Percentiles rank a stretch among this genome's conserved stretches.
Conservation (phyloP, 1,140 invertebrate species). For the Leptinotarsa lineolata region DNA sequence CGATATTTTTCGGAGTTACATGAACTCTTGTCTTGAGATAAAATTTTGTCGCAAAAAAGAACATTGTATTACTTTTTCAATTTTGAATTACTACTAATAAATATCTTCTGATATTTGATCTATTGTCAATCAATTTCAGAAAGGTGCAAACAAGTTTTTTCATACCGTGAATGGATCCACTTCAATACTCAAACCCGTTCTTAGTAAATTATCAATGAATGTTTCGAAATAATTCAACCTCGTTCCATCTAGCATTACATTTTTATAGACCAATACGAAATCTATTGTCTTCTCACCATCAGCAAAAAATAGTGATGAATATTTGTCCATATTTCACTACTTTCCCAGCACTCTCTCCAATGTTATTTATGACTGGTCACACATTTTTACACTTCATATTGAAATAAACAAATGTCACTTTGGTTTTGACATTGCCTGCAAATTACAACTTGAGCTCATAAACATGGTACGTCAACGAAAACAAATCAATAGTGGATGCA, state of each 20-base stretch:
- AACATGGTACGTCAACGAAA: too few species aligned
- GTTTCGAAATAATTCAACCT: neutral
- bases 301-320: slow-evolving; percentile 14
- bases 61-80: too few species aligned
- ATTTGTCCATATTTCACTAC: slow-evolving; percentile 4
- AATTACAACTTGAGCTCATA: too few species aligned
- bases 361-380: too few species aligned
- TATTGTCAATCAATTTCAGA: neutral
- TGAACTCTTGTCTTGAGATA: too few species aligned
- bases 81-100: too few species aligned
- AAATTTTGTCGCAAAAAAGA: neutral
- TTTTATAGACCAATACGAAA: slow-evolving; percentile 35
- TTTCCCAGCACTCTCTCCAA: too few species aligned
- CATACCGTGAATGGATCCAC: slow-evolving; percentile 29
- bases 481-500: too few species aligned
- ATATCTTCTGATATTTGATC: neutral
- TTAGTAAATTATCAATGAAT: slow-evolving; percentile 25
- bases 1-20: too few species aligned
- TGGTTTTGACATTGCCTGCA: too few species aligned
- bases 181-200: slow-evolving; percentile 29
- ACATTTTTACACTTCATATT: too few species aligned
- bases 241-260: neutral
- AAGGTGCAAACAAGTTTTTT: neutral
- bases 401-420: too few species aligned
- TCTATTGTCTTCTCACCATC: slow-evolving; percentile 32